Percentiles rank a stretch among this genome's conserved stretches.
phyloP scores from a whole-genome alignment of 2,797 vertebrate genomes.

The Epinephelus coioides region DNA sequence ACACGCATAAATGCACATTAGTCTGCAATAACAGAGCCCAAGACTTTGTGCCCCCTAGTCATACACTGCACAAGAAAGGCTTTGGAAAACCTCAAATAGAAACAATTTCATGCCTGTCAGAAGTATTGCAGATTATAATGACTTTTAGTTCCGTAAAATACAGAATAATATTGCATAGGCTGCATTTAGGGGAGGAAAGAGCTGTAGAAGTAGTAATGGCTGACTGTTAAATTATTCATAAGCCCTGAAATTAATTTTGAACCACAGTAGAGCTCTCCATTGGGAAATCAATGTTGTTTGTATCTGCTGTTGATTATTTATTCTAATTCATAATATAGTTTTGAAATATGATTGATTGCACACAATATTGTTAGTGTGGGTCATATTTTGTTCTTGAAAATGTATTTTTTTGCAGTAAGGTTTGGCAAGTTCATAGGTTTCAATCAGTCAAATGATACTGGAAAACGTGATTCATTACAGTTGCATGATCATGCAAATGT shows the following conservation, averaged over 20 bases:
- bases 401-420: conserved; percentile 5
- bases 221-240: conserved; percentile 82
- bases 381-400: background rate
- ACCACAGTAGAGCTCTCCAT: conserved; percentile 73
- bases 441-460: background rate
- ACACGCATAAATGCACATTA: conserved; percentile 80
- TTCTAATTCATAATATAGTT: conserved; percentile 68
- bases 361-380: conserved; percentile 28
- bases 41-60: conserved; percentile 68
- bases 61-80: conserved; percentile 64
- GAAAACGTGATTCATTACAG: background rate
- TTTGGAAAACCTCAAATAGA: conserved; percentile 61
- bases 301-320: conserved; percentile 78
- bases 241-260: conserved; percentile 80
- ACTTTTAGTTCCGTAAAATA: conserved; percentile 70
- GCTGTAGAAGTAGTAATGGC: conserved; percentile 73
- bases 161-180: conserved; percentile 68
- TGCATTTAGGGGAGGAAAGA: conserved; percentile 59
- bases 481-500: conserved; percentile 13
- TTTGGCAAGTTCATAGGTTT: background rate
- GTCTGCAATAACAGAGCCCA: conserved; percentile 72
- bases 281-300: conserved; percentile 83
- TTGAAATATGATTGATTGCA: conserved; percentile 68
- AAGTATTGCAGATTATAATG: conserved; percentile 73
- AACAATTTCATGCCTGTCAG: conserved; percentile 81